A percentile compares a stretch with the other conserved stretches of the same genome.
Evolutionary conservation across 2,888 invertebrate species (phyloP).

Genomic region (Dastarcus helophoroides): DNA sequence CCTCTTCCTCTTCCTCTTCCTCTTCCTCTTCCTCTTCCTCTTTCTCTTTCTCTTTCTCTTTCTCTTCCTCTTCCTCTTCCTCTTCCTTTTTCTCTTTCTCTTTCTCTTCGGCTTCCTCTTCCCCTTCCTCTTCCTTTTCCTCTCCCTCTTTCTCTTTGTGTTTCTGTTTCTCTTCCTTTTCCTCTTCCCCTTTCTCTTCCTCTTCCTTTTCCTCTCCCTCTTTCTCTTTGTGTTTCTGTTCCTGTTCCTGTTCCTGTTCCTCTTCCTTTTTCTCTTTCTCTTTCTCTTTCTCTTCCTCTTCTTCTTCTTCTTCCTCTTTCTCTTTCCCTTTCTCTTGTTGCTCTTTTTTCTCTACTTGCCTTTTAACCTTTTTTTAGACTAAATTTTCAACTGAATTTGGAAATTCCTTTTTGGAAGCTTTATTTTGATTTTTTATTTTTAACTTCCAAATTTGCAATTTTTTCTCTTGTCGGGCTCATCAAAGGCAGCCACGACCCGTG

Average conservation of each 20-base stretch:
- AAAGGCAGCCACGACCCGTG: too few relatives aligned
- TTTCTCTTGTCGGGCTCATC: not conserved
- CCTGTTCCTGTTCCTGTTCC: not conserved
- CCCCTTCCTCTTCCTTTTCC: conserved; percentile 1
- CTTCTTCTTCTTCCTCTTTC: not conserved
- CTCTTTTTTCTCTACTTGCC: not conserved
- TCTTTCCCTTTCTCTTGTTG: not conserved
- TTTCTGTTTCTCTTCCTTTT: conserved; percentile 2
- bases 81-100: conserved; percentile 1
- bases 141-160: conserved; percentile 1
- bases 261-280: not conserved
- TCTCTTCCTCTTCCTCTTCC: conserved; percentile 1
- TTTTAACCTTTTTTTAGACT: not conserved
- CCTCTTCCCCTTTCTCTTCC: conserved; percentile 19
- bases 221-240: conserved; percentile 1
- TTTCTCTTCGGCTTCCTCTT: conserved; percentile 2
- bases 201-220: conserved; percentile 22
- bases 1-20: conserved; percentile 2
- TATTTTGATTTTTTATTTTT: too few relatives aligned
- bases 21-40: conserved; percentile 2
- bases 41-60: conserved; percentile 1
- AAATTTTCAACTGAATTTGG: too few relatives aligned
- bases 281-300: not conserved
- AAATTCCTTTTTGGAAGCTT: too few relatives aligned
- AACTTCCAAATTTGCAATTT: too few relatives aligned